These are phyloP conservation scores for Apodemus sylvaticus DNA, from an alignment of 2,113 vertebrate species.

Conservation along the genomic window DNA sequence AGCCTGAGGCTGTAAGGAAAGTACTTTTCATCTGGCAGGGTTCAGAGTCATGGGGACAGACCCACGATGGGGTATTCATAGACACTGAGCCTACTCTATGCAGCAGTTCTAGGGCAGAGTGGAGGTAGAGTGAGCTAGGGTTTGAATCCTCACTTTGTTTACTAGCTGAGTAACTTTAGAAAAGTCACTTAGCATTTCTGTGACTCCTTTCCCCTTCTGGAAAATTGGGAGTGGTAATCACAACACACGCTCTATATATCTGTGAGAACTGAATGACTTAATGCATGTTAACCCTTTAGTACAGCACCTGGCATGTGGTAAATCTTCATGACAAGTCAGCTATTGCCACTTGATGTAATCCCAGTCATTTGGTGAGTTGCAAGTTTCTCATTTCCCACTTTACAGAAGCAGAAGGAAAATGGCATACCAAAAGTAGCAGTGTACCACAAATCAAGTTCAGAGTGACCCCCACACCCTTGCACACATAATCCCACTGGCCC, in stretches of 20 bases:
- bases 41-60: neutral
- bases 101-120: neutral
- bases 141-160: slow-evolving; percentile 21
- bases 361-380: slow-evolving; percentile 2
- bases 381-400: neutral
- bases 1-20: slow-evolving; percentile 42
- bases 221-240: slow-evolving; percentile 1
- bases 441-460: neutral
- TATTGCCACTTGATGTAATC: neutral
- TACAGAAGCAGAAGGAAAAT: slow-evolving; percentile 26
- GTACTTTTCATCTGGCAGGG: neutral
- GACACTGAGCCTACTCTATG: neutral
- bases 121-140: neutral
- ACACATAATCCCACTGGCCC: neutral
- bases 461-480: neutral
- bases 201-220: slow-evolving; percentile 42
- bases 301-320: neutral
- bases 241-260: neutral
- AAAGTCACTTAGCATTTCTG: slow-evolving; percentile 42
- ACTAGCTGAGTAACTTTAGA: slow-evolving; percentile 45
- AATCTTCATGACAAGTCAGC: neutral
- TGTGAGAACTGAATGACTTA: slow-evolving; percentile 15
- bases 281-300: neutral
- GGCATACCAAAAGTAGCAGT: neutral
- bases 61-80: neutral